These are phyloP conservation scores for Cheilosia soror DNA, from an alignment of 2,888 invertebrate species.

Conservation along the genomic window DNA sequence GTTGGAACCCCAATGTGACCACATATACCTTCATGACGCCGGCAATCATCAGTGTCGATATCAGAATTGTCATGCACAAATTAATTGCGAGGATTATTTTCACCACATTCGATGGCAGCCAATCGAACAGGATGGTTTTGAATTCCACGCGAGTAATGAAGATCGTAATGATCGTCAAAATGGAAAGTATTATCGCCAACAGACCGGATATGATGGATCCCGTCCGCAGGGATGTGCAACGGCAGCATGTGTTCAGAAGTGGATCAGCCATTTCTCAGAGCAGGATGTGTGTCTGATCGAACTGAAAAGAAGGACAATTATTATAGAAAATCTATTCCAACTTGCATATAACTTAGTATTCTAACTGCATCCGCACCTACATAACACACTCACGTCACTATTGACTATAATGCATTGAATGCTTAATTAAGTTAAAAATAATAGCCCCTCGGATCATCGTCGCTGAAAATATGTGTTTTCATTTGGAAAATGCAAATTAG, in stretches of 20 bases:
- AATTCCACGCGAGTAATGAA: slow-evolving; percentile 88
- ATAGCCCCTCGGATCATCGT: background rate
- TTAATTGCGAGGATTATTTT: slow-evolving; percentile 92
- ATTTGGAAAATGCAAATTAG: background rate
- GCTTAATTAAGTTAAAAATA: background rate
- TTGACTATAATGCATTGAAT: background rate
- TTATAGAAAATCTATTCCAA: too few species aligned
- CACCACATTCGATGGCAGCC: slow-evolving; percentile 88
- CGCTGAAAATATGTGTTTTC: background rate
- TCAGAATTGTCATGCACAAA: slow-evolving; percentile 92
- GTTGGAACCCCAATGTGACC: slow-evolving; percentile 22
- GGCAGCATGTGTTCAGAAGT: slow-evolving; percentile 88
- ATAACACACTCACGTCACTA: background rate
- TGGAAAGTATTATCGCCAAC: slow-evolving; percentile 90
- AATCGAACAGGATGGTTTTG: slow-evolving; percentile 91
- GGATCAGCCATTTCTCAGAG: slow-evolving; percentile 82
- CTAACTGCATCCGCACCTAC: background rate
- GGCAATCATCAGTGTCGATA: slow-evolving; percentile 90
- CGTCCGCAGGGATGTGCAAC: slow-evolving; percentile 88
- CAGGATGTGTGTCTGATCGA: background rate
- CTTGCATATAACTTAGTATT: too few species aligned
- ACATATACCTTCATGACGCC: slow-evolving; percentile 90
- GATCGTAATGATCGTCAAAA: slow-evolving; percentile 88
- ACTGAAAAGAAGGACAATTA: slow-evolving; percentile 16
- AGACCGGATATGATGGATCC: slow-evolving; percentile 90